Conservation (phyloP, 1,140 invertebrate genomes). For the Melipona quadrifasciata region DNA sequence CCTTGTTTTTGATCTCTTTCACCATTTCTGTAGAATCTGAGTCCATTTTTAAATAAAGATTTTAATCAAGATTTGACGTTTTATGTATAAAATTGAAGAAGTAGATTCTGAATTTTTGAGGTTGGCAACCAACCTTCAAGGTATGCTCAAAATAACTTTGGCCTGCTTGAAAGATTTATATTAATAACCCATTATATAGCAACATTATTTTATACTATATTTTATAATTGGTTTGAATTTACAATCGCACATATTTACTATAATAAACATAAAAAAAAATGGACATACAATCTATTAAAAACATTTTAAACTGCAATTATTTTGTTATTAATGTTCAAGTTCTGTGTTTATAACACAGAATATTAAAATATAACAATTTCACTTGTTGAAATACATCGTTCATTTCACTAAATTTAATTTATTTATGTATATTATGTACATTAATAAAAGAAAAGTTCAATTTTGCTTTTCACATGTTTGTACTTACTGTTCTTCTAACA, state of each 20-base stretch:
- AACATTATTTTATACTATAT: not conserved
- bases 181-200: constrained; percentile 55
- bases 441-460: not conserved
- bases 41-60: constrained; percentile 65
- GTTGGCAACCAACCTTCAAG: constrained; percentile 28
- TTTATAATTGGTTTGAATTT: not conserved
- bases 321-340: not conserved
- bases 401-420: not conserved
- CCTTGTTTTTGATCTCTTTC: constrained; percentile 70
- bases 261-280: not conserved
- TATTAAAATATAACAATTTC: not conserved
- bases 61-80: constrained; percentile 35
- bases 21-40: constrained; percentile 64
- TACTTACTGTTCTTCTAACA: constrained; percentile 44
- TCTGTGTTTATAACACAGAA: not conserved
- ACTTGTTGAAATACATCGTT: not conserved
- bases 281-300: not conserved
- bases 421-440: not conserved
- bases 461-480: no score
- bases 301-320: not conserved
- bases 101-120: constrained; percentile 33
- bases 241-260: not conserved
- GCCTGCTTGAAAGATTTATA: constrained; percentile 51
- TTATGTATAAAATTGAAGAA: constrained; percentile 4
- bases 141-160: constrained; percentile 59